phyloP scores from a whole-genome alignment of 2,113 vertebrate genomes.

The Phaetusa simplex region DNA sequence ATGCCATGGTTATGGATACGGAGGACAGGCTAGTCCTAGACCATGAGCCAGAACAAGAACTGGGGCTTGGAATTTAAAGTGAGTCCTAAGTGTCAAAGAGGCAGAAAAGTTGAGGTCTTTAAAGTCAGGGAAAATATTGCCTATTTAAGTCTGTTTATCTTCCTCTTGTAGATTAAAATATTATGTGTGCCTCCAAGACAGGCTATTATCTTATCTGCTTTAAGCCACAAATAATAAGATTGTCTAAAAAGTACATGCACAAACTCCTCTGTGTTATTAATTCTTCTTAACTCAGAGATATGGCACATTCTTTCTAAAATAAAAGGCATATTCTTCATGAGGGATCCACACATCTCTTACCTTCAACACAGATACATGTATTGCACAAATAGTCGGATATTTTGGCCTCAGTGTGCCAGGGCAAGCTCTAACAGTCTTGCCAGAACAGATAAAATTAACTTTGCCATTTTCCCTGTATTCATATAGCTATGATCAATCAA shows the following conservation, averaged over 20 bases:
- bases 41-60: not conserved
- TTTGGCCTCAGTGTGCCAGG: not conserved
- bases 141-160: not conserved
- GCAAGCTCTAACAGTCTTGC: not conserved
- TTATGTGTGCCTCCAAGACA: not conserved
- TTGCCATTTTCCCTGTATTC: not conserved
- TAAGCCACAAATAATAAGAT: not conserved
- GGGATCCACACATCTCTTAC: not conserved
- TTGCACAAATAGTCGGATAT: not conserved
- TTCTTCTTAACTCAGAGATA: not conserved
- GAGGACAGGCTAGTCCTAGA: not conserved
- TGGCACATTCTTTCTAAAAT: not conserved
- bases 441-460: not conserved
- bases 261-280: not conserved
- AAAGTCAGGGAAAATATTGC: not conserved
- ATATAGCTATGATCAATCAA: not conserved
- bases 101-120: not conserved
- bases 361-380: not conserved
- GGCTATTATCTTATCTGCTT: not conserved
- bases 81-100: not conserved
- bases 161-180: constrained; percentile 11
- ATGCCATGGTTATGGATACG: not conserved
- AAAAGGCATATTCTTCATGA: not conserved
- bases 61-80: not conserved
- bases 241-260: not conserved